Evolutionary conservation across 1,140 invertebrate species (phyloP).

Genomic region (Cryptotermes secundus): DNA sequence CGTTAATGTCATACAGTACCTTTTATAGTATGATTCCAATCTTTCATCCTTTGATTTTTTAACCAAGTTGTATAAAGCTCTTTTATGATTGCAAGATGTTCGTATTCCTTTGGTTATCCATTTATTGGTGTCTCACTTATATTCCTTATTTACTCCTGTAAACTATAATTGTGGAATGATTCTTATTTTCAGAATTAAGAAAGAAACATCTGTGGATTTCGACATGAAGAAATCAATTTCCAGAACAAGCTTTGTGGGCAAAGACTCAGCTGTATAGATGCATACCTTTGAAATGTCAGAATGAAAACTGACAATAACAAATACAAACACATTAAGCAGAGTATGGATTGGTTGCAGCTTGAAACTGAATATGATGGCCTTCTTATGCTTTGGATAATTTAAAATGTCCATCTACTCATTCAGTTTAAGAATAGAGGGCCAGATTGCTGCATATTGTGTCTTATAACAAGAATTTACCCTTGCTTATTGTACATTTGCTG

Average conservation of each 20-base stretch:
- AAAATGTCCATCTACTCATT: not conserved
- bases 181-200: slow-evolving; percentile 62
- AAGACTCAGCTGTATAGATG: slow-evolving; percentile 76
- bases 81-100: too few species aligned
- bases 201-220: slow-evolving; percentile 75
- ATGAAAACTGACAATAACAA: not conserved
- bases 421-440: not conserved
- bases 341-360: not conserved
- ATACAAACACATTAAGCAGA: not conserved
- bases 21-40: too few species aligned
- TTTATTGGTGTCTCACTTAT: too few species aligned
- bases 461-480: not conserved
- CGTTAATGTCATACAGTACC: too few species aligned
- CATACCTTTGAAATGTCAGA: not conserved
- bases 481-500: not conserved
- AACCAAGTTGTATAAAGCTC: too few species aligned
- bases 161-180: not conserved
- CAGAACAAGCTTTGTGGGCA: slow-evolving; percentile 77
- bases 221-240: slow-evolving; percentile 76
- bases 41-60: too few species aligned
- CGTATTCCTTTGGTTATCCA: too few species aligned
- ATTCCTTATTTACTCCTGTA: not conserved
- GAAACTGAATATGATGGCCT: not conserved
- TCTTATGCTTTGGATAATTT: not conserved
- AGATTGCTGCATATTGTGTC: slow-evolving; percentile 2